Base-by-base conservation (phyloP, 2,113 vertebrate genomes). In the Chloebia gouldiae region DNA sequence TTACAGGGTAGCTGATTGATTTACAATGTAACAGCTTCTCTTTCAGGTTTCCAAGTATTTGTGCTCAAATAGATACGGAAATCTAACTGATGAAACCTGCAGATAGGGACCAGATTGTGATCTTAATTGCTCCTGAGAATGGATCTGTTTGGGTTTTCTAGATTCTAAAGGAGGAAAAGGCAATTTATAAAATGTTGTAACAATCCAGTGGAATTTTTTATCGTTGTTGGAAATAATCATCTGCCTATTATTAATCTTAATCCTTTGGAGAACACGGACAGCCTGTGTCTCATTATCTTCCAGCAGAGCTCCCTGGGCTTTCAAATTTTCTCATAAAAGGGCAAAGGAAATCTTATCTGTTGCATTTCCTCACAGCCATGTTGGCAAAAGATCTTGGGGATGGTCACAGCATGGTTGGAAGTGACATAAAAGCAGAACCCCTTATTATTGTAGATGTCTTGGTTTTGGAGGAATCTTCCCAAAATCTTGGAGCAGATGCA, bases 311-410 rank as follows among this genome's bases (percentile, higher is more conserved):
- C 85, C 68, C 81, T 37, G n/a, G 51, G 86, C 72, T 95, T 83
- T 70, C 90, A 96, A 88, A 96, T 90, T 93, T 95, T 86, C 92
- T 81, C 94, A 81, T 95, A 66, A 94, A 96, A 95, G 90, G 92
- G 71, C 94, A 95, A 65, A 86, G 65, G 93, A 95, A 96, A 95
- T 88, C 90, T 89, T 94, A 80, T 94, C 88, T 94, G 64, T 63
- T 92, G 51, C 50, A 40, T 96, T 91, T 95, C 85, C 81, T 88
- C 92, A 63, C 71, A 86, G 68, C 25, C 56, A 53, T 4, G 2
- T 50, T 96, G 88, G 88, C 88, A 88, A 81, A 83, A 60, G 57
- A 86, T 86, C 81, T 66, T 51, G 42, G 39, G 84, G 70, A 94
- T 65, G 68, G 51, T 94, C 92, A 88, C 94, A 95, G 90, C 77